Conservation (phyloP, 2,888 invertebrate species). For the Dichetophora obliterata region DNA sequence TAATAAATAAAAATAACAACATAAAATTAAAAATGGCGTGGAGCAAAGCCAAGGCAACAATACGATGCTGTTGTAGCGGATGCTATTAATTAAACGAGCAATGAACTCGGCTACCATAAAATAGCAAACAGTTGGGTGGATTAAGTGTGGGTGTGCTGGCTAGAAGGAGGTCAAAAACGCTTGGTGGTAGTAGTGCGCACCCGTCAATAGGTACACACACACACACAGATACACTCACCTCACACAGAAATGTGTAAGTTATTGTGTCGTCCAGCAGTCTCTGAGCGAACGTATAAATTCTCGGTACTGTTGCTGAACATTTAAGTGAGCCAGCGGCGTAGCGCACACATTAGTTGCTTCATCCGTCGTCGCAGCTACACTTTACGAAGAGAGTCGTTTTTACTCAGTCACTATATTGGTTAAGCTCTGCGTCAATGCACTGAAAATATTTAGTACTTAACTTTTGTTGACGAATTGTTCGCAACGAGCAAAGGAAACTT, state of each 20-base stretch:
- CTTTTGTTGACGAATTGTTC: conserved; percentile 1
- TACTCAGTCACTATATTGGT: background rate
- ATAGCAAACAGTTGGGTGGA: background rate
- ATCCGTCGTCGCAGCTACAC: background rate
- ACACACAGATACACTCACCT: background rate
- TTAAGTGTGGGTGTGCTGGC: no score
- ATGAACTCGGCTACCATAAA: background rate
- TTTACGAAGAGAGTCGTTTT: background rate
- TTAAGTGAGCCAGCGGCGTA: background rate
- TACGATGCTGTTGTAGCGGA: background rate
- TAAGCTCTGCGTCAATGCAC: background rate
- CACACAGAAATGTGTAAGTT: background rate
- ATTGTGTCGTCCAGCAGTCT: background rate
- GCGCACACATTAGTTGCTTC: background rate
- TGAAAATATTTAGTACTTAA: background rate
- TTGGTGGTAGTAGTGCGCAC: no score
- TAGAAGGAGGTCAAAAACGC: no score
- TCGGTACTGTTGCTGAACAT: background rate
- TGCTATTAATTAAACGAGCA: conserved; percentile 31
- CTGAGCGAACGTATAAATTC: background rate
- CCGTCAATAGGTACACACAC: no score
- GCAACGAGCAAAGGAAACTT: background rate
- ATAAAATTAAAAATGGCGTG: background rate
- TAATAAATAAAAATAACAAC: conserved; percentile 1
- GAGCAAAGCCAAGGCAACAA: background rate